Percentiles rank a stretch among this genome's conserved stretches.
These are phyloP conservation scores for Forficula auricularia DNA, from an alignment of 1,140 invertebrate species.

Conservation along the genomic window DNA sequence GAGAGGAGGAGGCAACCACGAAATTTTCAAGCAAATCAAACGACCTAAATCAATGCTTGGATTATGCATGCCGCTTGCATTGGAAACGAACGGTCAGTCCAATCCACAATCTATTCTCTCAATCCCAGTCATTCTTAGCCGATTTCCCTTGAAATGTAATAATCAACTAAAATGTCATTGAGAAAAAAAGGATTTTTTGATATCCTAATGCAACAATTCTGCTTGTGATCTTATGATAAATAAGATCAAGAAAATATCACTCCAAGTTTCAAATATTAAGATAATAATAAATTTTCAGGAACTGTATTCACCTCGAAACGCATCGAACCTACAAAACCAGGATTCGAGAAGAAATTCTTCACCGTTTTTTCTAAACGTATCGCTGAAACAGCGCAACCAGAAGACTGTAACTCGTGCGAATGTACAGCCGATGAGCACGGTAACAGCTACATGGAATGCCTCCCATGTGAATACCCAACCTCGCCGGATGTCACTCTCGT, in stretches of 20 bases:
- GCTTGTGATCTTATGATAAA: too few relatives aligned
- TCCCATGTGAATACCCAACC: slow-evolving; percentile 34
- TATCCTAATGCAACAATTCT: too few relatives aligned
- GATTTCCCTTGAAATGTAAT: slow-evolving; percentile 11
- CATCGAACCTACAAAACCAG: slow-evolving; percentile 28
- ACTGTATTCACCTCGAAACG: slow-evolving; percentile 45
- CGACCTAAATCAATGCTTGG: slow-evolving; percentile 55
- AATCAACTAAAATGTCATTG: slow-evolving; percentile 8
- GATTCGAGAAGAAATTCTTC: slow-evolving; percentile 44
- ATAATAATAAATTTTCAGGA: slow-evolving; percentile 15
- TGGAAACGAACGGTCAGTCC: slow-evolving; percentile 60
- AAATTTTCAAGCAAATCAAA: slow-evolving; percentile 48
- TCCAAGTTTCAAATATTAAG: too few relatives aligned
- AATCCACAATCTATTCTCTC: slow-evolving; percentile 14
- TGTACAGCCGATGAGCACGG: slow-evolving; percentile 48
- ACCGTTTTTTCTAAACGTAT: slow-evolving; percentile 50
- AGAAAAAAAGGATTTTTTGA: too few relatives aligned
- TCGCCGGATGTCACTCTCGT: slow-evolving; percentile 31
- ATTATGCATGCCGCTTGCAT: slow-evolving; percentile 58
- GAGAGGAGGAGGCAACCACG: slow-evolving; percentile 43
- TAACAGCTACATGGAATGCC: slow-evolving; percentile 41
- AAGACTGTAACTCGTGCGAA: slow-evolving; percentile 49
- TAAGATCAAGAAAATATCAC: too few relatives aligned
- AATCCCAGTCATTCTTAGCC: slow-evolving; percentile 8
- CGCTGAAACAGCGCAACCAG: slow-evolving; percentile 39